Evolutionary conservation across 2,113 vertebrate species (phyloP).

Genomic region (Varanus komodoensis): DNA sequence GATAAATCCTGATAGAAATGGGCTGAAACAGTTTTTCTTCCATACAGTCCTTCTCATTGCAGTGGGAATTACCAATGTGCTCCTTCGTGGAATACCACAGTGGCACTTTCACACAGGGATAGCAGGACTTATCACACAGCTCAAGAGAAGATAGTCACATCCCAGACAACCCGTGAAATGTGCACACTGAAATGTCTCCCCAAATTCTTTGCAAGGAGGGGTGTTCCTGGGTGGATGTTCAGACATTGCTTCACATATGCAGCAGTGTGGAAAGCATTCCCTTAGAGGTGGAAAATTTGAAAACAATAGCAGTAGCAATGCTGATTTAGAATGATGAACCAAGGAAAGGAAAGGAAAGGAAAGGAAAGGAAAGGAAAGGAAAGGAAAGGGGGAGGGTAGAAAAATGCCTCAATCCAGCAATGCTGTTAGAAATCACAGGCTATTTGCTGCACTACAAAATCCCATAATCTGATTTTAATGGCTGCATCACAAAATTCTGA

Average conservation of each 20-base stretch:
- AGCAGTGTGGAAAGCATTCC: background rate
- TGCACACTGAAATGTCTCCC: background rate
- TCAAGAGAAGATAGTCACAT: background rate
- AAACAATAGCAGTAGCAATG: background rate
- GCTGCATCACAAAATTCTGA: background rate
- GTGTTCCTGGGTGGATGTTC: background rate
- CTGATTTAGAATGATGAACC: background rate
- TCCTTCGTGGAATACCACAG: too few relatives aligned
- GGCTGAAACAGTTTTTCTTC: too few relatives aligned
- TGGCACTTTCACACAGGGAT: too few relatives aligned
- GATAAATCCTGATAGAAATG: too few relatives aligned
- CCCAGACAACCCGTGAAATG: background rate
- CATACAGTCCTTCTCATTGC: too few relatives aligned
- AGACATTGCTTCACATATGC: background rate
- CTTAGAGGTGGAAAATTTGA: background rate
- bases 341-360: background rate
- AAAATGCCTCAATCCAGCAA: background rate
- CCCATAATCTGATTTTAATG: conserved; percentile 14
- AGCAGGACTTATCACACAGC: background rate
- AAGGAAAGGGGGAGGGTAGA: rapidly evolving
- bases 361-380: background rate
- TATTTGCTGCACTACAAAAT: background rate
- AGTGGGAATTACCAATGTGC: too few relatives aligned
- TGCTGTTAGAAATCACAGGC: background rate
- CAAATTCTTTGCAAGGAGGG: background rate